Base-by-base conservation (phyloP, 2,888 invertebrate genomes). In the Spatulosminthurus flaviceps region DNA sequence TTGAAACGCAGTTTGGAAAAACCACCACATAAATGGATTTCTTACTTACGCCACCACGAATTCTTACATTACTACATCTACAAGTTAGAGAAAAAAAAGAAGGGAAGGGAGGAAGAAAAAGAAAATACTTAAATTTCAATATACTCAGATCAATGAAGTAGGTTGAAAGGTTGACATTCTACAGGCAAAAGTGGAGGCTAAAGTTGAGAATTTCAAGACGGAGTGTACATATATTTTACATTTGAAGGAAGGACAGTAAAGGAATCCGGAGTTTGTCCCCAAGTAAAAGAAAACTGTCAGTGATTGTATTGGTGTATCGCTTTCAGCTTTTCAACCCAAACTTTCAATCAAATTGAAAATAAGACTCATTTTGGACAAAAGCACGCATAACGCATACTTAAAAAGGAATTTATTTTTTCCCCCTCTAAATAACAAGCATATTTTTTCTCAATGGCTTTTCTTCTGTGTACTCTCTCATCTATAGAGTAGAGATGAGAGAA, bases 291-390 rank as follows among this genome's bases (percentile, higher is more conserved):
- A 26, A 60, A 19, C 29, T 73, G 73, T 73, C 73, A 73, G 73
- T 24, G 26, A 60, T 73, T 73, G 73, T 73, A 22, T 73, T n/a
- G 73, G 73, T 29, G 60, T 73, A 73, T 73, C 51, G 43, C 26
- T 72, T 43, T 72, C 73, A 73, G 22, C 34, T 9, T 11, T 24
- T n/a, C n/a, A n/a, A n/a, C n/a, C 43, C n/a, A 29, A n/a, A 60
- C 1, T 43, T 26, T 24, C 60, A 43, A 60, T n/a, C n/a, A n/a
- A 19, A 11, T 60, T 21, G 73, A 19, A 22, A 51, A 64, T 64
- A 22, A 64, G 22, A 64, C 64, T 1, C 64, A 13, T 26, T 72
- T 60, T 60, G 73, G 29, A 73, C 60, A 73, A 73, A 73, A 26
- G 60, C 73, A 60, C n/a, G n/a, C n/a, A 16, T 42, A 22, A 72